Conservation (phyloP, 2,797 vertebrate species). For the Argya squamiceps region DNA sequence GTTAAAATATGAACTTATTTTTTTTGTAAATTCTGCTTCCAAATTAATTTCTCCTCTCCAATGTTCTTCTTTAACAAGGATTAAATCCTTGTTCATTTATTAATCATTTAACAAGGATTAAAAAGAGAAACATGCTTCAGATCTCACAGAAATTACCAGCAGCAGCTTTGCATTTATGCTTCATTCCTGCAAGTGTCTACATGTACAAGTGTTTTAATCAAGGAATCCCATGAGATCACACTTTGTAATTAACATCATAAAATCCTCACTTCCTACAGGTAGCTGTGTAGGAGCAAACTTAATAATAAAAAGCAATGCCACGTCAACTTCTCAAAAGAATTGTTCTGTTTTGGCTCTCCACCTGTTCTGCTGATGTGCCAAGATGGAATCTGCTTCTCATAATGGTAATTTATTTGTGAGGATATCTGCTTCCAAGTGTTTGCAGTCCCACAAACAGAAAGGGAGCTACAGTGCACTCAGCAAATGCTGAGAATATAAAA, state of each 20-base stretch:
- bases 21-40: not conserved
- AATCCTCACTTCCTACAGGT: not conserved
- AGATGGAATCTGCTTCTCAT: slow-evolving; percentile 50
- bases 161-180: not conserved
- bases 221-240: not conserved
- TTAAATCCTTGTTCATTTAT: not conserved
- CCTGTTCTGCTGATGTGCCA: slow-evolving; percentile 65
- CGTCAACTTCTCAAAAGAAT: not conserved
- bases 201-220: not conserved
- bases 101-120: not conserved
- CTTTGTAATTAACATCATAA: not conserved
- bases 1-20: not conserved
- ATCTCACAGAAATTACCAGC: not conserved
- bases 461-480: not conserved
- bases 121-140: not conserved
- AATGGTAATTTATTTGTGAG: slow-evolving; percentile 63
- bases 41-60: not conserved
- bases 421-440: slow-evolving; percentile 61
- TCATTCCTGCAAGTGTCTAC: not conserved
- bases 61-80: not conserved
- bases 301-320: not conserved
- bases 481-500: slow-evolving; percentile 19
- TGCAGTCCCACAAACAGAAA: slow-evolving; percentile 29
- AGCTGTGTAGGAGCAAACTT: not conserved
- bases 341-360: slow-evolving; percentile 14